These are phyloP conservation scores for Hemistola chrysoprasaria DNA, from an alignment of 2,888 invertebrate genomes.

Conservation along the genomic window DNA sequence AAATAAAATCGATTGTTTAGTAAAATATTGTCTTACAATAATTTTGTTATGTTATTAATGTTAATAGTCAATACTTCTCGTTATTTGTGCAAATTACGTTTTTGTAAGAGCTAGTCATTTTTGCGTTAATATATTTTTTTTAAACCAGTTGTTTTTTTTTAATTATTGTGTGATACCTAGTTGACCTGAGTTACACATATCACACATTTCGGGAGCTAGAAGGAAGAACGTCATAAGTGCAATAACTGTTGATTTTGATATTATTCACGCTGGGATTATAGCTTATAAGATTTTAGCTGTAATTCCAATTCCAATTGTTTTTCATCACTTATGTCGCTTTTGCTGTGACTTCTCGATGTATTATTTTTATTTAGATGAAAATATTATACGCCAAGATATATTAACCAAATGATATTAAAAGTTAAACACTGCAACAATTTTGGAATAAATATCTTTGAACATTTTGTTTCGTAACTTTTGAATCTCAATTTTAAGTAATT, in stretches of 20 bases:
- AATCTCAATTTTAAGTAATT: no score
- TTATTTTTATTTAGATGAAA: conserved; percentile 8
- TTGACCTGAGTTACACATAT: conserved; percentile 52
- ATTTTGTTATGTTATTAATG: conserved; percentile 8
- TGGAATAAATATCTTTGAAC: no score
- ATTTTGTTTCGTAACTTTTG: no score
- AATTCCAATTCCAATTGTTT: no score
- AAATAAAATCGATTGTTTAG: conserved; percentile 27
- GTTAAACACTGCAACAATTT: conserved; percentile 11
- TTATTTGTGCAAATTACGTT: no score
- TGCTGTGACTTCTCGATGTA: not conserved
- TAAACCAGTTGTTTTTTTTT: not conserved
- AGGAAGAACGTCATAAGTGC: not conserved
- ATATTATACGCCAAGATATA: conserved; percentile 17
- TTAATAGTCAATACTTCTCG: not conserved
- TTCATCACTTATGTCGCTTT: no score
- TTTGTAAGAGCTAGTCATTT: no score
- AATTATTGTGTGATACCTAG: conserved; percentile 23
- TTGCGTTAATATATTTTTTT: not conserved
- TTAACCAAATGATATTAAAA: conserved; percentile 17
- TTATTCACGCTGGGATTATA: no score
- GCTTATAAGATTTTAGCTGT: no score
- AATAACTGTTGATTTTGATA: no score
- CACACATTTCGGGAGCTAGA: conserved; percentile 23
- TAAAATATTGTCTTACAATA: conserved; percentile 17